Conservation (phyloP, 1,140 invertebrate genomes). For the Drosophila nigrodunni region DNA sequence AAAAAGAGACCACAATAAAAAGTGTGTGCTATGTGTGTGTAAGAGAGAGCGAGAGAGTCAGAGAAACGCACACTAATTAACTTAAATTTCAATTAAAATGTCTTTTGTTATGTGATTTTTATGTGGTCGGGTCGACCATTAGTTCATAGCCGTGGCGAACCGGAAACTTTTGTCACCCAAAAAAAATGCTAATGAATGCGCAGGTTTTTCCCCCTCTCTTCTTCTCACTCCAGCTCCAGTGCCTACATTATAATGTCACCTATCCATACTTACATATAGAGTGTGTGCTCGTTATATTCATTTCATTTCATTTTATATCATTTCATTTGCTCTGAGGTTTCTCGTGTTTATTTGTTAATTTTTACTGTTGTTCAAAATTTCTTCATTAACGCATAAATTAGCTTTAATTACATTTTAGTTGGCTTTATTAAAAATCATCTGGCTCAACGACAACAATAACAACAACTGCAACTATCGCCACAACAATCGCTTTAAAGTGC, state of each 20-base stretch:
- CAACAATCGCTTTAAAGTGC: constrained; percentile 8
- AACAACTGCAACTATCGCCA: not conserved
- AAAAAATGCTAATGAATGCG: constrained; percentile 74
- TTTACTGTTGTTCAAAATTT: constrained; percentile 59
- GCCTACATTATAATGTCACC: constrained; percentile 24
- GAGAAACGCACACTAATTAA: constrained; percentile 71
- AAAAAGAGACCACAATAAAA: not conserved
- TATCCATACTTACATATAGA: not conserved
- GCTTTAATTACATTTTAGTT: constrained; percentile 82
- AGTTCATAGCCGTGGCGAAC: constrained; percentile 76
- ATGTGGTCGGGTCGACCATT: constrained; percentile 54
- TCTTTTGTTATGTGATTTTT: constrained; percentile 81
- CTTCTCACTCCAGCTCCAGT: no score
- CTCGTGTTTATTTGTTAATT: constrained; percentile 70
- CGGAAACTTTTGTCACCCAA: constrained; percentile 81
- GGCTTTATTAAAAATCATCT: constrained; percentile 70
- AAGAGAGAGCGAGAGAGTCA: not conserved
- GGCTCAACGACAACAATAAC: constrained; percentile 40
- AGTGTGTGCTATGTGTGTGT: not conserved
- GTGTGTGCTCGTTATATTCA: constrained; percentile 34
- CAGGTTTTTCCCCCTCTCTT: constrained; percentile 14
- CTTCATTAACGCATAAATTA: constrained; percentile 83
- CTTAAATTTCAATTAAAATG: constrained; percentile 82
- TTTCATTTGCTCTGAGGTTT: constrained; percentile 35
- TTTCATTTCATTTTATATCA: constrained; percentile 38